Conservation (phyloP, 2,888 invertebrate genomes). For the Ochlodes sylvanus region DNA sequence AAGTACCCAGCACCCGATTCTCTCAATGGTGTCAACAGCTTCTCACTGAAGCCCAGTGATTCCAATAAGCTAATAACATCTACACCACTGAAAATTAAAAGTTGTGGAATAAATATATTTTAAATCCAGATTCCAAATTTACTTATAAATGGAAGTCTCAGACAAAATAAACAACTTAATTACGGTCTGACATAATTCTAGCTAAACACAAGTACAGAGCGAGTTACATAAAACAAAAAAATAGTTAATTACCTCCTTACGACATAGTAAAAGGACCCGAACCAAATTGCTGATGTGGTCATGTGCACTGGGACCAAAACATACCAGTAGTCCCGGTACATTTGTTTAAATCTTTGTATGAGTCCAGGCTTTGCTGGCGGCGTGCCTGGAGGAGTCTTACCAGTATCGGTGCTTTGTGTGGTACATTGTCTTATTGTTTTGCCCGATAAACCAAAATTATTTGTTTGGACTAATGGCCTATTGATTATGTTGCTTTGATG, state of each 20-base stretch:
- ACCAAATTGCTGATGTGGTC: conserved; percentile 95
- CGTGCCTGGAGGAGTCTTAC: conserved; percentile 47
- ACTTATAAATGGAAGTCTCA: not conserved
- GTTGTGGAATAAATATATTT: not conserved
- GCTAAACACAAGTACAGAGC: too few relatives aligned
- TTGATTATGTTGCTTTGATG: conserved; percentile 53
- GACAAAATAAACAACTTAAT: not conserved
- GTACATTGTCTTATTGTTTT: conserved; percentile 53
- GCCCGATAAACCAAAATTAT: conserved; percentile 47
- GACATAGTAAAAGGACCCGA: conserved; percentile 93
- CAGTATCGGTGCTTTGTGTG: conserved; percentile 48
- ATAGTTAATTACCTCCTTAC: conserved; percentile 89
- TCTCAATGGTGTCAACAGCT: conserved; percentile 89
- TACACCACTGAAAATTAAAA: conserved; percentile 90
- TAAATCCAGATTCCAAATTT: too few relatives aligned
- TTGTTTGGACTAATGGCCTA: conserved; percentile 48
- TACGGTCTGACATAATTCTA: too few relatives aligned
- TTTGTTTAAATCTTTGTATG: conserved; percentile 93
- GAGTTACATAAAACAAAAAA: too few relatives aligned
- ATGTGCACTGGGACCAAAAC: conserved; percentile 97
- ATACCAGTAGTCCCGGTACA: conserved; percentile 99
- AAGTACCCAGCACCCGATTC: conserved; percentile 94
- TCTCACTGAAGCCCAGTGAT: conserved; percentile 91
- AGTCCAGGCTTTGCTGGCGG: conserved; percentile 84
- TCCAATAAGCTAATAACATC: conserved; percentile 94